Conservation (phyloP, 2,797 vertebrate species). For the Argentina silus region DNA sequence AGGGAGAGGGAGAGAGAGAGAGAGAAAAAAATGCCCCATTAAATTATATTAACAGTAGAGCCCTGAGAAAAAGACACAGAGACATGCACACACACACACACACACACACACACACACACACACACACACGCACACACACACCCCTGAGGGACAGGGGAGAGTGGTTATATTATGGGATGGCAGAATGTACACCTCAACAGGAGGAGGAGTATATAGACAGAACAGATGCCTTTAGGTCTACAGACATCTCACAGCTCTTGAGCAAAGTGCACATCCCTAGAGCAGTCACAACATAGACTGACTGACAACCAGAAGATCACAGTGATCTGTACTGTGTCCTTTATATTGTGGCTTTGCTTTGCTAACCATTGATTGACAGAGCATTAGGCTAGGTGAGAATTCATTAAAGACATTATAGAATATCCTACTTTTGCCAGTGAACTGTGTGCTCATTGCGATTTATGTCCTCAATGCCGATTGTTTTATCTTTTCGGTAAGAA, state of each 20-base stretch:
- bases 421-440: not conserved
- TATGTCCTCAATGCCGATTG: not conserved
- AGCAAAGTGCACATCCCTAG: slow-evolving; percentile 36
- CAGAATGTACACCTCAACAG: not conserved
- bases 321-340: slow-evolving; percentile 21
- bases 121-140: too few relatives aligned
- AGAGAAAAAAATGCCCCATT: slow-evolving; percentile 24
- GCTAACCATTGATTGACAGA: not conserved
- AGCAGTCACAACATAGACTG: slow-evolving; percentile 29
- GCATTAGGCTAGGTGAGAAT: not conserved
- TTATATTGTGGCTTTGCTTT: not conserved
- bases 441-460: too few relatives aligned
- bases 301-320: slow-evolving; percentile 29
- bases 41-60: slow-evolving; percentile 65
- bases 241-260: not conserved
- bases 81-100: too few relatives aligned
- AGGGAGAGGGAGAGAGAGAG: slow-evolving; percentile 31
- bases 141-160: not conserved
- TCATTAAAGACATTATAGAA: not conserved
- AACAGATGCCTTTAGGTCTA: slow-evolving; percentile 40
- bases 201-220: not conserved
- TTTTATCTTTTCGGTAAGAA: not conserved
- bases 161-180: not conserved
- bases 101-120: too few relatives aligned
- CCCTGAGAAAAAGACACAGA: slow-evolving; percentile 33